A percentile compares a stretch with the other conserved stretches of the same genome.
phyloP scores from a whole-genome alignment of 2,888 invertebrate genomes.

The Tinea trinotella region DNA sequence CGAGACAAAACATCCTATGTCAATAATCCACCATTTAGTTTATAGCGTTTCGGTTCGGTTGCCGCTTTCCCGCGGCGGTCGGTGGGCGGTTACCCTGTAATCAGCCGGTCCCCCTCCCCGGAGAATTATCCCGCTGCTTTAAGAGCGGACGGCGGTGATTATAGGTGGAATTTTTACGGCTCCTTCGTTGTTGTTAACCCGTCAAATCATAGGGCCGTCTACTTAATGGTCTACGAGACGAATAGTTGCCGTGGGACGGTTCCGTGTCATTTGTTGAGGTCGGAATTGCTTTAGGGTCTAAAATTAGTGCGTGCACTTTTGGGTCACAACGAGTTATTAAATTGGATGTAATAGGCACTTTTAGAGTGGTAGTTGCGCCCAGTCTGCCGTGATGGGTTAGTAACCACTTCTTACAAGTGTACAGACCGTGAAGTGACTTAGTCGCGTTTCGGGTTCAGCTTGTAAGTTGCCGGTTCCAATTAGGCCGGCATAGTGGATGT shows the following conservation, averaged over 20 bases:
- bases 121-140: conserved; percentile 23
- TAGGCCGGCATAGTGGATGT: too few relatives aligned
- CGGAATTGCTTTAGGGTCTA: conserved; percentile 16
- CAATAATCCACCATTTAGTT: conserved; percentile 14
- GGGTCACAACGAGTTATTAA: conserved; percentile 5
- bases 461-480: too few relatives aligned
- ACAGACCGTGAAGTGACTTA: too few relatives aligned
- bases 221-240: conserved; percentile 16
- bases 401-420: too few relatives aligned
- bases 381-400: too few relatives aligned
- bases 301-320: conserved; percentile 8
- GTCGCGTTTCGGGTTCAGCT: too few relatives aligned
- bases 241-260: conserved; percentile 11
- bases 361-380: too few relatives aligned
- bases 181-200: conserved; percentile 51
- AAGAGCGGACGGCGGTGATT: conserved; percentile 40
- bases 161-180: conserved; percentile 53
- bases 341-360: neutral
- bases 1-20: conserved; percentile 14
- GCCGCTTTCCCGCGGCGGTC: conserved; percentile 8
- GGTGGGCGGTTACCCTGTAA: conserved; percentile 66
- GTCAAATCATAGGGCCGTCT: conserved; percentile 50
- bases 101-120: conserved; percentile 38
- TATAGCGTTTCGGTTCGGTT: conserved; percentile 14
- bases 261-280: conserved; percentile 15